phyloP scores from a whole-genome alignment of 2,888 invertebrate genomes.

The Epinotia nisella region DNA sequence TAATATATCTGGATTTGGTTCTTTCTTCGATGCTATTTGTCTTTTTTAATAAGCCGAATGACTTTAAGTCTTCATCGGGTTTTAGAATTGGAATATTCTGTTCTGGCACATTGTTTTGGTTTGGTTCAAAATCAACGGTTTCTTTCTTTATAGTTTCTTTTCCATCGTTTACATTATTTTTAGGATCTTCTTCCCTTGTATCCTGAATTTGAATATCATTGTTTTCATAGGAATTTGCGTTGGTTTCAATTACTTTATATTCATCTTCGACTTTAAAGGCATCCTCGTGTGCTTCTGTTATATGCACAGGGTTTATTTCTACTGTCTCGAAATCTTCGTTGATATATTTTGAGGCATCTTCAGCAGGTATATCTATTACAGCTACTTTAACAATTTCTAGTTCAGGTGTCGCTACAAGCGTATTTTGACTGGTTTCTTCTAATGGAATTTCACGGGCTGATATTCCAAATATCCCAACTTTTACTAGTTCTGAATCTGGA shows the following conservation, averaged over 20 bases:
- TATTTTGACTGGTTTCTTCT: background rate
- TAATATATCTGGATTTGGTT: slow-evolving; percentile 41
- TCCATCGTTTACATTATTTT: background rate
- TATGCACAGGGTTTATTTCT: background rate
- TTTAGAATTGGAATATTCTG: slow-evolving; percentile 10
- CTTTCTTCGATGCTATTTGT: slow-evolving; percentile 35
- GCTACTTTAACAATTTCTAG: slow-evolving; percentile 31
- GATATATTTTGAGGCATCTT: background rate
- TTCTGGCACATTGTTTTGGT: slow-evolving; percentile 7
- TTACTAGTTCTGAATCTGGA: slow-evolving; percentile 39
- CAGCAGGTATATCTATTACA: slow-evolving; percentile 10
- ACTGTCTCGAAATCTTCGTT: background rate
- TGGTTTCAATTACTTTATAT: slow-evolving; percentile 40
- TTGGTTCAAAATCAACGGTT: background rate
- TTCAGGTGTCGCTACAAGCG: slow-evolving; percentile 23
- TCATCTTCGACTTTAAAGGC: background rate
- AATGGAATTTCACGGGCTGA: slow-evolving; percentile 14
- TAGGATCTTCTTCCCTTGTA: slow-evolving; percentile 30
- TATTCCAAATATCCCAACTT: slow-evolving; percentile 35
- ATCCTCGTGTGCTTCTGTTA: slow-evolving; percentile 6
- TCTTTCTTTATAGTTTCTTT: background rate
- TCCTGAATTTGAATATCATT: slow-evolving; percentile 31
- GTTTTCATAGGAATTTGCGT: slow-evolving; percentile 12
- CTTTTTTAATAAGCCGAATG: slow-evolving; percentile 17
- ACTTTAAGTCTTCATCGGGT: slow-evolving; percentile 21